Evolutionary conservation across 92 coral and sea anemone genomes (phyloP).

Genomic region (Heteractis magnifica): DNA sequence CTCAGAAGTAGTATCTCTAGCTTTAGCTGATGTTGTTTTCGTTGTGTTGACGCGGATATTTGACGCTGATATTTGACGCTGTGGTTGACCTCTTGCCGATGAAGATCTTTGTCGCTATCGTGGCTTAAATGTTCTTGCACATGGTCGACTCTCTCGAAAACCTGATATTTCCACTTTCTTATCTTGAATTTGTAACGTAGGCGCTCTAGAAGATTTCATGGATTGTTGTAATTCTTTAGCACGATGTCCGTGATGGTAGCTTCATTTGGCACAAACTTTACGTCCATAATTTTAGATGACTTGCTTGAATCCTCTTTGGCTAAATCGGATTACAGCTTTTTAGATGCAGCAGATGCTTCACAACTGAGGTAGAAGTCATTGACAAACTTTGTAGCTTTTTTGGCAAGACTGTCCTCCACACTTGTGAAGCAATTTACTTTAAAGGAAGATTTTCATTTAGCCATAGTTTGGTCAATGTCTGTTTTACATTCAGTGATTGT

Average conservation of each 20-base stretch:
- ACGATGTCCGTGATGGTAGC: constrained; percentile 1
- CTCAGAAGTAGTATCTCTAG: no score
- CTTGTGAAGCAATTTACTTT: no score
- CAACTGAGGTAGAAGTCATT: background rate
- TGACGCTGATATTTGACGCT: constrained; percentile 1
- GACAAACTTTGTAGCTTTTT: constrained; percentile 16
- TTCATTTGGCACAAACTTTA: background rate
- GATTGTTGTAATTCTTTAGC: background rate
- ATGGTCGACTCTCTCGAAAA: background rate
- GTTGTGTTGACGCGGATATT: background rate
- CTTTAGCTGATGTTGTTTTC: background rate
- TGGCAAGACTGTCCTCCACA: background rate
- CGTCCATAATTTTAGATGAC: background rate
- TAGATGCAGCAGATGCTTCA: constrained; percentile 5
- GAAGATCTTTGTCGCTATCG: no score
- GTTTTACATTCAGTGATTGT: background rate
- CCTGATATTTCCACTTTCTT: background rate
- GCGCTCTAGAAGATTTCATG: background rate
- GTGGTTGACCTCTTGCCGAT: background rate
- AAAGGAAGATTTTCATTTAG: no score
- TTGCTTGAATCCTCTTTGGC: background rate
- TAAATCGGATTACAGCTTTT: constrained; percentile 7
- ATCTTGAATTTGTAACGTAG: no score
- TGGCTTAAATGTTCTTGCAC: background rate
- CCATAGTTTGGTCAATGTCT: no score